Percentiles rank a stretch among this genome's conserved stretches.
These are phyloP conservation scores for Cynopterus brachyotis DNA, from an alignment of 2,113 vertebrate species.

Conservation along the genomic window DNA sequence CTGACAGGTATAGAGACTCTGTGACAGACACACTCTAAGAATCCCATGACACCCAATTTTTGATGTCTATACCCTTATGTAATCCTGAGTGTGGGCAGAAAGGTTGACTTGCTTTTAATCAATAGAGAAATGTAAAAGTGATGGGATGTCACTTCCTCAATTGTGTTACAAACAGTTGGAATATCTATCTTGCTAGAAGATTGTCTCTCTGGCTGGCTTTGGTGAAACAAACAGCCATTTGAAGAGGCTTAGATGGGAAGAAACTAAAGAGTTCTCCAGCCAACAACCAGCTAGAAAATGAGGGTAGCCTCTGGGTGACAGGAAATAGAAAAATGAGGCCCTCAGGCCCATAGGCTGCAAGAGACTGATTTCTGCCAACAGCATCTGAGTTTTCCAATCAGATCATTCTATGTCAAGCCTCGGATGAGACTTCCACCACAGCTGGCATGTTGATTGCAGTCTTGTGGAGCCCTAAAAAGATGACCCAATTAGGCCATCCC, in stretches of 20 bases:
- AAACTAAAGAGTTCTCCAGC: background rate
- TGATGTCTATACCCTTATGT: background rate
- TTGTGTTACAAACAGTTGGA: background rate
- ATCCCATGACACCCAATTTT: background rate
- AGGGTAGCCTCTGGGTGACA: background rate
- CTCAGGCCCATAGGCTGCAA: background rate
- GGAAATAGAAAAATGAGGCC: background rate
- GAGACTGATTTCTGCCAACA: background rate
- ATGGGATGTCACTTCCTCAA: background rate
- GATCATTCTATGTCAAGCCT: background rate
- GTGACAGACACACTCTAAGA: background rate
- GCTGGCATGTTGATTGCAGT: accelerated
- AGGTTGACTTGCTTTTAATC: background rate
- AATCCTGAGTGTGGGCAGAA: background rate
- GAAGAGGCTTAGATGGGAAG: background rate
- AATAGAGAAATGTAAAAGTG: background rate
- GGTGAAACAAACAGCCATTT: background rate
- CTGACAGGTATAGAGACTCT: background rate
- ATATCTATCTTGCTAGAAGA: background rate
- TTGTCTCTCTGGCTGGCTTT: background rate
- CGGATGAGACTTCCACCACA: background rate
- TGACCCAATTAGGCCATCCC: background rate
- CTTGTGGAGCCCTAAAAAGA: background rate
- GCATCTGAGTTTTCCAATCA: background rate
- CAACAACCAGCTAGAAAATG: background rate